These are phyloP conservation scores for Chiloscyllium punctatum DNA, from an alignment of 2,797 vertebrate species.

Conservation along the genomic window DNA sequence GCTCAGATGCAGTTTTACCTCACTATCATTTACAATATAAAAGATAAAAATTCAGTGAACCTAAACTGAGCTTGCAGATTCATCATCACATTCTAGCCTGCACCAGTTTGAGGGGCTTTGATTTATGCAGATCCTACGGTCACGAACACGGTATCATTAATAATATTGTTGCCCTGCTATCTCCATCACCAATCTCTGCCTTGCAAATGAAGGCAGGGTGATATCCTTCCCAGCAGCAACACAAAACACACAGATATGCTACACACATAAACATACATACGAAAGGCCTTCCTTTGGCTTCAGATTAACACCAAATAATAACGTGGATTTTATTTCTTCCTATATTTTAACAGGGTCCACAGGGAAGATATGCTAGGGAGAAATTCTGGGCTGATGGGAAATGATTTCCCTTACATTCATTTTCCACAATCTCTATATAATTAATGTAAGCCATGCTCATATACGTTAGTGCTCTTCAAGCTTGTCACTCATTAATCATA, in stretches of 20 bases:
- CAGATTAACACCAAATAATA: not conserved
- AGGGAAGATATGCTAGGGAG: conserved; percentile 62
- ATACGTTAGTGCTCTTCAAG: conserved; percentile 85
- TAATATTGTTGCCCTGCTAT: conserved; percentile 51
- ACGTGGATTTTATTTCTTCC: conserved; percentile 15
- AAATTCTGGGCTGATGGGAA: conserved; percentile 67
- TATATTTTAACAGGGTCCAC: not conserved
- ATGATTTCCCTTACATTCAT: conserved; percentile 71
- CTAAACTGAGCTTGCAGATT: conserved; percentile 53
- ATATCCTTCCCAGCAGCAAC: conserved; percentile 35
- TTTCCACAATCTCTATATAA: conserved; percentile 80
- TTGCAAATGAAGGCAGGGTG: conserved; percentile 42
- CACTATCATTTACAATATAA: conserved; percentile 60
- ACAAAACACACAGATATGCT: conserved; percentile 23
- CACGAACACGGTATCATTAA: conserved; percentile 47
- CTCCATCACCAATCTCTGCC: conserved; percentile 52
- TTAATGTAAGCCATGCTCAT: conserved; percentile 86
- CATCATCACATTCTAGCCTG: conserved; percentile 53
- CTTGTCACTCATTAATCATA: conserved; percentile 98
- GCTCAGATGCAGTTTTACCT: conserved; percentile 44
- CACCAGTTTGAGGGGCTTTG: conserved; percentile 43
- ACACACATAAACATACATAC: conserved; percentile 28
- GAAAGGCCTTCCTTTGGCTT: conserved; percentile 35
- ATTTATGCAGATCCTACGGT: conserved; percentile 48
- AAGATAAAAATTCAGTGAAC: conserved; percentile 57